Evolutionary conservation across 2,797 vertebrate species (phyloP).

Genomic region (Pipistrellus pipistrellus): DNA sequence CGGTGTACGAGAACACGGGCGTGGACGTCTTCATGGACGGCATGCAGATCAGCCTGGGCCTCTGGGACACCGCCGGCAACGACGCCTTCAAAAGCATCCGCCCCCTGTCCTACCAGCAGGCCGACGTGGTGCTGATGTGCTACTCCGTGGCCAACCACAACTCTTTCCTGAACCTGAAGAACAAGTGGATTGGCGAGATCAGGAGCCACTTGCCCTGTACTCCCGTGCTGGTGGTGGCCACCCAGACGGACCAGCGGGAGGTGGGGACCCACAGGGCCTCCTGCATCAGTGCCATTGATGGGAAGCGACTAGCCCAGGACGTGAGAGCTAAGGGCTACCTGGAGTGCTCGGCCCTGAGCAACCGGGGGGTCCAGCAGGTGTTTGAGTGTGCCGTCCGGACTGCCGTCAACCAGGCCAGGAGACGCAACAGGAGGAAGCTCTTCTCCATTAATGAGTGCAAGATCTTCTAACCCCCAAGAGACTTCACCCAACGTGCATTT

Average conservation of each 20-base stretch:
- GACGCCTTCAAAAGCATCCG: constrained; percentile 96
- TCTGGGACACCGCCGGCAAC: constrained; percentile 97
- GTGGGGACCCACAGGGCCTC: constrained; percentile 89
- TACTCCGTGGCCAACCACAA: constrained; percentile 96
- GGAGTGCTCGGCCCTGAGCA: constrained; percentile 96
- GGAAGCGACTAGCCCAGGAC: constrained; percentile 93
- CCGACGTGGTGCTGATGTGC: constrained; percentile 96
- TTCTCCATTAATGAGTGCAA: constrained; percentile 95
- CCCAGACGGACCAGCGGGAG: constrained; percentile 97
- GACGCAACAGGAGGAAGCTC: constrained; percentile 90
- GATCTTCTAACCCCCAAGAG: constrained; percentile 86
- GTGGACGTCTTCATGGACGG: constrained; percentile 98
- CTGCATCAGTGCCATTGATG: constrained; percentile 91
- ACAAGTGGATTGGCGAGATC: constrained; percentile 95
- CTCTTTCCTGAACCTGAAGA: constrained; percentile 93
- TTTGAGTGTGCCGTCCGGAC: constrained; percentile 96
- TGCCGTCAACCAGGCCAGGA: constrained; percentile 92
- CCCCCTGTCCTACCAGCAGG: constrained; percentile 97
- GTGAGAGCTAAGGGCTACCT: constrained; percentile 95
- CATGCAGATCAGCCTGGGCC: constrained; percentile 95
- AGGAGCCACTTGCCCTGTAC: constrained; percentile 93
- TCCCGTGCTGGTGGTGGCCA: constrained; percentile 96
- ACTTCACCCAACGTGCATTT: not conserved
- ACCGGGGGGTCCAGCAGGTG: constrained; percentile 96
- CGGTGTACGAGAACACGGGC: constrained; percentile 97